A percentile compares a stretch with the other conserved stretches of the same genome.
phyloP scores from a whole-genome alignment of 1,140 invertebrate species.

The Drosophila nasuta region DNA sequence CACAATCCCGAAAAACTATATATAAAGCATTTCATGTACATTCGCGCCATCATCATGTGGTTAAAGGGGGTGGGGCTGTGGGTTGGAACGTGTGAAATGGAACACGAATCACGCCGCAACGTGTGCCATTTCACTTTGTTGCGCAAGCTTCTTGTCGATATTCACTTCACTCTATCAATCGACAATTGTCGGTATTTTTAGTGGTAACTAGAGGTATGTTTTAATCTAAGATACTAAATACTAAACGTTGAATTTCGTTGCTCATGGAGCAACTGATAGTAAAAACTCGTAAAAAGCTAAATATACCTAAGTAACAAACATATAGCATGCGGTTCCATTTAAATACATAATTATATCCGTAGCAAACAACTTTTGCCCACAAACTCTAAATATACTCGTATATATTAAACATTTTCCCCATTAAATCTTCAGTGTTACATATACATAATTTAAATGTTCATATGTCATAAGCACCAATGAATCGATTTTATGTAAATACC shows the following conservation, averaged over 20 bases:
- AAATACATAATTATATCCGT: constrained; percentile 17
- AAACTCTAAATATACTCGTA: constrained; percentile 26
- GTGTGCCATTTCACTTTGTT: background rate
- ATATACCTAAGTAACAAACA: constrained; percentile 51
- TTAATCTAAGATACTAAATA: constrained; percentile 19
- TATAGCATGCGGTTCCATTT: constrained; percentile 74
- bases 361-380: constrained; percentile 35
- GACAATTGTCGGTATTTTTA: constrained; percentile 13
- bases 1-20: constrained; percentile 14
- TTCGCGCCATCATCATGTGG: constrained; percentile 54
- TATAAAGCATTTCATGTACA: constrained; percentile 56
- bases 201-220: constrained; percentile 71
- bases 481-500: constrained; percentile 64
- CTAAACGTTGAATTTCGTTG: constrained; percentile 7
- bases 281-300: constrained; percentile 32
- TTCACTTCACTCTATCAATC: constrained; percentile 1
- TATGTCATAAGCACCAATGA: constrained; percentile 62
- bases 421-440: constrained; percentile 69
- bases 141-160: background rate
- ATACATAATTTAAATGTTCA: constrained; percentile 69
- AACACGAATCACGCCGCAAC: constrained; percentile 1
- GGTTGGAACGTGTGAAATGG: constrained; percentile 28
- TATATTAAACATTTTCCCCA: constrained; percentile 23
- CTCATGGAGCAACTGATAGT: background rate
- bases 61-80: constrained; percentile 17